A percentile compares a stretch with the other conserved stretches of the same genome.
phyloP scores from a whole-genome alignment of 2,113 vertebrate species.

The Chitala chitala region DNA sequence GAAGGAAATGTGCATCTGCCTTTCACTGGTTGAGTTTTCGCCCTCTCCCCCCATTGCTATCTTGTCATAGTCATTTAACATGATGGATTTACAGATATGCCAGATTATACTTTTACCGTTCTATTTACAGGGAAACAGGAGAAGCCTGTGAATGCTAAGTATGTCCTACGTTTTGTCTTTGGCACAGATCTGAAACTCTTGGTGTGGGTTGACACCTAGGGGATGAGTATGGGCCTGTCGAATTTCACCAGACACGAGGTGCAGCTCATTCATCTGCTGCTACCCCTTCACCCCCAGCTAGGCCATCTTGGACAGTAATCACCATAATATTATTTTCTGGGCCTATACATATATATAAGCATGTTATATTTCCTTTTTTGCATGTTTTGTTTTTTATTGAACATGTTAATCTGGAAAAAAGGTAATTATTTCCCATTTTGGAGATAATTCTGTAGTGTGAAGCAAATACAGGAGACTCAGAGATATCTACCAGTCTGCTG shows the following conservation, averaged over 20 bases:
- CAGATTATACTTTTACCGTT: neutral
- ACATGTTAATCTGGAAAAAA: too few species aligned
- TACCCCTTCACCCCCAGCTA: neutral
- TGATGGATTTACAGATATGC: neutral
- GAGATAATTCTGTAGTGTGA: too few species aligned
- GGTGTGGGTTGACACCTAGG: neutral
- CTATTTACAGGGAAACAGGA: neutral
- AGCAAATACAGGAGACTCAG: too few species aligned
- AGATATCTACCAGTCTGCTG: too few species aligned
- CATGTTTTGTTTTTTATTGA: neutral
- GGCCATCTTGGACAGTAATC: too few species aligned
- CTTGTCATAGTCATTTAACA: slow-evolving; percentile 1
- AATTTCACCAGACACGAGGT: neutral
- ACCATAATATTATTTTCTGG: too few species aligned
- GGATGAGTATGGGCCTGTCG: neutral
- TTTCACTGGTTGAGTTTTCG: neutral
- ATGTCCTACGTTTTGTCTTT: neutral
- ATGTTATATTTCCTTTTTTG: too few species aligned
- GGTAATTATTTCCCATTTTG: too few species aligned
- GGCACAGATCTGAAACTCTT: neutral
- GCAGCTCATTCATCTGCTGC: neutral
- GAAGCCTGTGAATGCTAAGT: neutral
- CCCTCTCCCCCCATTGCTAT: neutral
- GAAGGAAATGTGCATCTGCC: neutral
- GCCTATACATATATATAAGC: too few species aligned